Percentiles rank a stretch among this genome's conserved stretches.
These are phyloP conservation scores for Bufotes viridis DNA, from an alignment of 2,797 vertebrate genomes.

Conservation along the genomic window DNA sequence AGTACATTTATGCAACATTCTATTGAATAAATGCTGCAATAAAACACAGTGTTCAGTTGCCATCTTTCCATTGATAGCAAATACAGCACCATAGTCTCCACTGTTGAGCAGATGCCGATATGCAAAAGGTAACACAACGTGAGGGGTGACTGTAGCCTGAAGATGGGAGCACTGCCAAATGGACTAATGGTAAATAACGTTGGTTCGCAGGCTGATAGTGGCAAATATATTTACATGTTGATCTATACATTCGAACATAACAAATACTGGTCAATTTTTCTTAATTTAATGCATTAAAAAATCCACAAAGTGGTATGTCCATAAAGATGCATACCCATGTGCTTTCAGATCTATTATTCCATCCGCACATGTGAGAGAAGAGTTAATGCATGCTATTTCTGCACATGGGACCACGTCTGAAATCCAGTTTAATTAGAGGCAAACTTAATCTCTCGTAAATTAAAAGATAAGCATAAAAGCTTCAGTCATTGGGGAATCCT, in stretches of 20 bases:
- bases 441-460: conserved; percentile 45
- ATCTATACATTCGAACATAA: background rate
- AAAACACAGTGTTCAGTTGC: background rate
- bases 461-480: conserved; percentile 47
- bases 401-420: conserved; percentile 8
- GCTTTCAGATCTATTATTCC: background rate
- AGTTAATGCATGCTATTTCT: conserved; percentile 32
- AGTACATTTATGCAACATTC: background rate
- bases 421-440: conserved; percentile 54
- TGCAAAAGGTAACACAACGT: background rate
- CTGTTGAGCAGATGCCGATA: background rate
- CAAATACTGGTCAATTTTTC: background rate
- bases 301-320: background rate
- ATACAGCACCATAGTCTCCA: background rate
- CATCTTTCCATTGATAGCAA: background rate
- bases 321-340: background rate
- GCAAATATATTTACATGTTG: background rate
- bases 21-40: background rate
- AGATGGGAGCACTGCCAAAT: background rate
- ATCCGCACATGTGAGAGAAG: conserved; percentile 22
- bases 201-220: background rate
- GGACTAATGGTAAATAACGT: background rate
- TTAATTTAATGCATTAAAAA: background rate
- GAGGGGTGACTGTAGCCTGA: background rate
- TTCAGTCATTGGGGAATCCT: background rate